Conservation (phyloP, 2,888 invertebrate genomes). For the Allophyes oxyacanthae region DNA sequence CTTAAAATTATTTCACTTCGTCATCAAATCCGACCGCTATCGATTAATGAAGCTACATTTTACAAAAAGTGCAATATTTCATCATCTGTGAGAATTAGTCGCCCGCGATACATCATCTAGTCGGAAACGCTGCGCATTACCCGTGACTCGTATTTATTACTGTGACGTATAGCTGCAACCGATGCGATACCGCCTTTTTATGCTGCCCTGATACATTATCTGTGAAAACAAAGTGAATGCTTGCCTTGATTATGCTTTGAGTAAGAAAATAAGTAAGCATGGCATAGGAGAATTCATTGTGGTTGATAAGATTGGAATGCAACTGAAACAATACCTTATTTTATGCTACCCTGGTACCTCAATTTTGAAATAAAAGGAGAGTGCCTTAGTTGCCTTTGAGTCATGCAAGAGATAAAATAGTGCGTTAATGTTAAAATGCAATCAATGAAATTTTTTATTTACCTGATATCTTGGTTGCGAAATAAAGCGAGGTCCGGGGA, state of each 20-base stretch:
- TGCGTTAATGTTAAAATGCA: too few relatives aligned
- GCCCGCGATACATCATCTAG: background rate
- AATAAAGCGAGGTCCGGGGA: too few relatives aligned
- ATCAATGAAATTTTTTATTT: too few relatives aligned
- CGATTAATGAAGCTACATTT: background rate
- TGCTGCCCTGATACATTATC: background rate
- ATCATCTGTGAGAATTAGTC: background rate
- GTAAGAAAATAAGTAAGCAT: too few relatives aligned
- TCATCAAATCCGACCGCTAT: background rate
- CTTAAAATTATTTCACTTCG: too few relatives aligned
- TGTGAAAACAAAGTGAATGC: background rate
- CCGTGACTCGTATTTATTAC: background rate
- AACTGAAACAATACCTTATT: background rate
- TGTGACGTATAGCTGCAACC: constrained; percentile 4
- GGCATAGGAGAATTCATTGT: too few relatives aligned
- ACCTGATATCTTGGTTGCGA: too few relatives aligned
- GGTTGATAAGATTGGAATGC: too few relatives aligned
- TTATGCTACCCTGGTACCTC: background rate
- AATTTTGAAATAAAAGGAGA: too few relatives aligned
- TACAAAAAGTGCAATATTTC: background rate
- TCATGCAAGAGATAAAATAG: too few relatives aligned
- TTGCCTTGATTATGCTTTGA: too few relatives aligned
- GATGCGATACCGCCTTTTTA: background rate
- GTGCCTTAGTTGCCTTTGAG: too few relatives aligned
- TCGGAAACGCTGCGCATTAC: background rate